phyloP scores from a whole-genome alignment of 2,888 invertebrate species.

The Horisme vitalbata region DNA sequence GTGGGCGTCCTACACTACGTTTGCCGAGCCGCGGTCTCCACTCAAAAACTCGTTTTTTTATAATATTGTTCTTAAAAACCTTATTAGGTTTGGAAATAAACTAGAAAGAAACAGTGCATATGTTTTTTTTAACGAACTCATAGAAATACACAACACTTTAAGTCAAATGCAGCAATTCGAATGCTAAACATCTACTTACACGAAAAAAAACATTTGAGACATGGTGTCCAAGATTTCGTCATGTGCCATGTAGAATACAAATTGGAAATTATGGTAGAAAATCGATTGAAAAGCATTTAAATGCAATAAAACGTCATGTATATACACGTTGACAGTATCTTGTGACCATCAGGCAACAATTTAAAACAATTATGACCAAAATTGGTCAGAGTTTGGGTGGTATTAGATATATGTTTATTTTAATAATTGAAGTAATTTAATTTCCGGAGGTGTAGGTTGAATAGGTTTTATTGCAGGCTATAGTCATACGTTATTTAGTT shows the following conservation, averaged over 20 bases:
- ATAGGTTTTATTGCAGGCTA: constrained; percentile 9
- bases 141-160: not conserved
- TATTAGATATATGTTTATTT: constrained; percentile 32
- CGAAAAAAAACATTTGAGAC: constrained; percentile 6
- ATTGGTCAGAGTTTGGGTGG: constrained; percentile 39
- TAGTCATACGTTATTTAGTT: too few relatives aligned
- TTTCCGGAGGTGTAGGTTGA: constrained; percentile 7
- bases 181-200: constrained; percentile 20
- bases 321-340: constrained; percentile 22
- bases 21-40: too few relatives aligned
- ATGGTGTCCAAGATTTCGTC: constrained; percentile 8
- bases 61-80: too few relatives aligned
- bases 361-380: constrained; percentile 34
- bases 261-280: constrained; percentile 28
- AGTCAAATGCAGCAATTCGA: constrained; percentile 12
- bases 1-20: too few relatives aligned
- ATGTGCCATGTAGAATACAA: constrained; percentile 18
- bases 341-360: constrained; percentile 32
- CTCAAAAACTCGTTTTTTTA: too few relatives aligned
- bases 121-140: too few relatives aligned
- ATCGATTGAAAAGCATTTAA: constrained; percentile 28
- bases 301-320: constrained; percentile 28
- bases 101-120: too few relatives aligned
- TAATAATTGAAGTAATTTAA: constrained; percentile 9
- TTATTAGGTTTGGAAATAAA: too few relatives aligned